Evolutionary conservation across 2,797 vertebrate species (phyloP), one percentile per base, ranked within the genome.

Genomic region (Betta splendens): DNA sequence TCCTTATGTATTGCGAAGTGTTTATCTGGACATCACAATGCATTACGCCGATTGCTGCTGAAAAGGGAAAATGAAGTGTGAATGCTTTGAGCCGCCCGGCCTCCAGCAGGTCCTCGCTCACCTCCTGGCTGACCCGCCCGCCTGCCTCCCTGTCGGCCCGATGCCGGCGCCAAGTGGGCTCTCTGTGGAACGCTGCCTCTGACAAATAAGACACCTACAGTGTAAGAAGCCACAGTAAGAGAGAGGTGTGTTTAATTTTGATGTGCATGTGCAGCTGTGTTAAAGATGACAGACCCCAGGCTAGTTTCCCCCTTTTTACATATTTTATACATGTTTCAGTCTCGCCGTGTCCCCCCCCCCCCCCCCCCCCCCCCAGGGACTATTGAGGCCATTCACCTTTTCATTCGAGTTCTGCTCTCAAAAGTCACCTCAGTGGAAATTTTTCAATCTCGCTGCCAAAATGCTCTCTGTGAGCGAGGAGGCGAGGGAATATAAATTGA

Each of bases 141-240:
- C 23, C 49, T 18, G 64, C 62, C 80, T 52, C 67, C 62, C 75
- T 51, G 70, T 63, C 67, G 56, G 70, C 55, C 48, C 10, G 44
- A 40, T 37, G 61, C 49, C 28, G 23, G 58, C 69, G 64, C 68
- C 74, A 77, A 81, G 77, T 69, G 52, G 71, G 48, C 64, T 62
- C 15, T 11, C 54, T 61, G 57, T 53, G 21, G 64, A 68, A 44
- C 68, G 46, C 68, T 36, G 48, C 68, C n/a, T n/a, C n/a, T 9
- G 16, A 32, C 10, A 35, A 22, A 32, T 33, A n/a, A n/a, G n/a
- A n/a, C n/a, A n/a, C n/a, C n/a, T n/a, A n/a, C n/a, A n/a, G n/a
- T n/a, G n/a, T n/a, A n/a, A n/a, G n/a, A n/a, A n/a, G n/a, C n/a
- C n/a, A n/a, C n/a, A n/a, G n/a, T n/a, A n/a, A n/a, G 35, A 20